Base-by-base conservation (phyloP, 2,113 vertebrate species). In the Phalacrocorax pelagicus region DNA sequence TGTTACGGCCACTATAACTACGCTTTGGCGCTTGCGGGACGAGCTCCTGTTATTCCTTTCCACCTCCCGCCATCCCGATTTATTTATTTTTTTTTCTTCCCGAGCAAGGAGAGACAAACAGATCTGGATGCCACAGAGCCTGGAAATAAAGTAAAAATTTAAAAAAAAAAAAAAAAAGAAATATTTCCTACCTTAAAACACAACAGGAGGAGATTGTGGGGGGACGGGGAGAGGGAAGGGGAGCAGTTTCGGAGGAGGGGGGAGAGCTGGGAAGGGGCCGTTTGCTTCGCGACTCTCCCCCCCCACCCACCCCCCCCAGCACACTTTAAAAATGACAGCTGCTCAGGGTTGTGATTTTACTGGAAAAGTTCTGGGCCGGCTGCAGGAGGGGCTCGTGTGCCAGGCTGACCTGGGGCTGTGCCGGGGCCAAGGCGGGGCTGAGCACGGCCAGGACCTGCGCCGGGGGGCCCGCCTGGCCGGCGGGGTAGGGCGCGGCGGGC, bases 281-380 rank as follows among this genome's bases (percentile, higher is more conserved):
- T 94, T 90, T 75, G 90, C 78, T 94, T 90, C 72, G 72, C 89
- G 72, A 71, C 92, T 94, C 92, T 69, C 49, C 58, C 78, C 66
- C 84, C 67, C 59, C 62, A 38, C 38, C 38, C 38, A 38, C 38
- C 38, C 54, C 10, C 69, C 96, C 96, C 94, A 36, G 85, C 86
- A 55, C 92, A 46, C 61, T 96, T 94, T 98, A 99, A 97, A 99
- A 99, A 97, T 99, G 99, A 97, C 99, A 99, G 97, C 98, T 98
- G 98, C 98, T 99, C 90, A 99, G 98, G 86, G 97, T 98, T 17
- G 99, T 97, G 89, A 98, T 98, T 98, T 99, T 99, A 98, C 98
- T 98, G 93, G 98, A 96, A 95, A 99, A 99, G 86, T 98, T 98
- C 87, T 98, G 98, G 61, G 98, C 97, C 34, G 98, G 92, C 63